These are phyloP conservation scores for Tadarida brasiliensis DNA, from an alignment of 2,797 vertebrate genomes.

Conservation along the genomic window DNA sequence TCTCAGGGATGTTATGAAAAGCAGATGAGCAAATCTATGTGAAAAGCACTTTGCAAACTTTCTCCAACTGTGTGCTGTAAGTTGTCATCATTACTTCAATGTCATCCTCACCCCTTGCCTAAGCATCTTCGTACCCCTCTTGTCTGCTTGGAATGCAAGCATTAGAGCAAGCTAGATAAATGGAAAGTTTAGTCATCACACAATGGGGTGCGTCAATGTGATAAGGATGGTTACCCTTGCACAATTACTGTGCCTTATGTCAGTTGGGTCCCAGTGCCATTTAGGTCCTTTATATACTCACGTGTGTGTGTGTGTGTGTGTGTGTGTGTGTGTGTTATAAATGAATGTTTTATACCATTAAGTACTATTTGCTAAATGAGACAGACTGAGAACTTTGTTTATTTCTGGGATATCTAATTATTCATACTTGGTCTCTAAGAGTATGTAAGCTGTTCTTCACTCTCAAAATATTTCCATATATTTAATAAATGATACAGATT, in stretches of 20 bases:
- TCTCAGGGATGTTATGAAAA: constrained; percentile 44
- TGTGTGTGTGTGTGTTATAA: background rate
- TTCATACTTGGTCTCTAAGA: constrained; percentile 33
- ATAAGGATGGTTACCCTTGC: constrained; percentile 19
- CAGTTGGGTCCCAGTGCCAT: background rate
- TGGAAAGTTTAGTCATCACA: constrained; percentile 65
- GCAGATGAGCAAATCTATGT: constrained; percentile 59
- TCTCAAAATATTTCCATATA: constrained; percentile 44
- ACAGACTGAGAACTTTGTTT: constrained; percentile 25
- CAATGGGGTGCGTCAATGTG: constrained; percentile 44
- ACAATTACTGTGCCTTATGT: constrained; percentile 44
- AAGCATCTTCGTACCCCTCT: constrained; percentile 59
- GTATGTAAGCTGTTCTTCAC: constrained; percentile 18
- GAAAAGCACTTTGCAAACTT: constrained; percentile 64
- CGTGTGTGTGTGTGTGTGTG: background rate
- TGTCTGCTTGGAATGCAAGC: constrained; percentile 67
- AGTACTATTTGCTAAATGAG: constrained; percentile 41
- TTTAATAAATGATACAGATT: constrained; percentile 64
- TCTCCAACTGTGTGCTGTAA: background rate
- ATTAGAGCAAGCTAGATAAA: constrained; percentile 58
- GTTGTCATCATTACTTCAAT: constrained; percentile 55
- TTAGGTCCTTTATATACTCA: background rate
- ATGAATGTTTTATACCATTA: constrained; percentile 35
- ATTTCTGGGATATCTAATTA: constrained; percentile 39
- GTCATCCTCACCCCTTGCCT: constrained; percentile 58